Evolutionary conservation across 2,797 vertebrate genomes (phyloP).

Genomic region (Gymnodraco acuticeps): DNA sequence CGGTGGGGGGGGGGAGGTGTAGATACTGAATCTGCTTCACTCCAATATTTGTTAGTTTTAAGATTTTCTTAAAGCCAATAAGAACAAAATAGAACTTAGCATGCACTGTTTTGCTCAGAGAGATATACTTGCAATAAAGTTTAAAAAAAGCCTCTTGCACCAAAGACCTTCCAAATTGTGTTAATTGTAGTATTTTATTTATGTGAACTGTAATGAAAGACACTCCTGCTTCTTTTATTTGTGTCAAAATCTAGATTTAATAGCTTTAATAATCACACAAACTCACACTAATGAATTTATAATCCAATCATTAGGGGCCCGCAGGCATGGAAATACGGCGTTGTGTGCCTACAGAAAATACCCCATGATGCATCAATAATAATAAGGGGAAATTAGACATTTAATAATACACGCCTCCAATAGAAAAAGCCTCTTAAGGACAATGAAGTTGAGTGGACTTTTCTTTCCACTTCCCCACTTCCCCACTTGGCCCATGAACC

Average conservation of each 20-base stretch:
- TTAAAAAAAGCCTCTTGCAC: no score
- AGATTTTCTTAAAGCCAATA: not conserved
- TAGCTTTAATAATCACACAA: not conserved
- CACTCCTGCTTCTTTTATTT: not conserved
- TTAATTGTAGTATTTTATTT: not conserved
- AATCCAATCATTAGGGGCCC: not conserved
- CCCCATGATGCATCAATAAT: not conserved
- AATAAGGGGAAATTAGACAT: not conserved
- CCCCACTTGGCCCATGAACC: conserved; percentile 2
- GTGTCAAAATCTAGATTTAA: not conserved
- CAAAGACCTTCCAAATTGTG: no score
- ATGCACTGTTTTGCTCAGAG: not conserved
- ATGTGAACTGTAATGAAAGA: not conserved
- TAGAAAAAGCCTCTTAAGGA: not conserved
- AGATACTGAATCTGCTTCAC: not conserved
- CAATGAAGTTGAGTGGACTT: not conserved
- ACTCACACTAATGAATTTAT: not conserved
- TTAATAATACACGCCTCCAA: not conserved
- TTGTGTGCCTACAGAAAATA: not conserved
- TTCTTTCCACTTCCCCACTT: conserved; percentile 14
- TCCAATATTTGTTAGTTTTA: conserved; percentile 4
- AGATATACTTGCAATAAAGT: not conserved
- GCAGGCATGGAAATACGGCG: not conserved
- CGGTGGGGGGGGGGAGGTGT: not conserved
- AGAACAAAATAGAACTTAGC: not conserved